A percentile compares a stretch with the other conserved stretches of the same genome.
phyloP scores from a whole-genome alignment of 2,113 vertebrate species.

The Seriola rivoliana region DNA sequence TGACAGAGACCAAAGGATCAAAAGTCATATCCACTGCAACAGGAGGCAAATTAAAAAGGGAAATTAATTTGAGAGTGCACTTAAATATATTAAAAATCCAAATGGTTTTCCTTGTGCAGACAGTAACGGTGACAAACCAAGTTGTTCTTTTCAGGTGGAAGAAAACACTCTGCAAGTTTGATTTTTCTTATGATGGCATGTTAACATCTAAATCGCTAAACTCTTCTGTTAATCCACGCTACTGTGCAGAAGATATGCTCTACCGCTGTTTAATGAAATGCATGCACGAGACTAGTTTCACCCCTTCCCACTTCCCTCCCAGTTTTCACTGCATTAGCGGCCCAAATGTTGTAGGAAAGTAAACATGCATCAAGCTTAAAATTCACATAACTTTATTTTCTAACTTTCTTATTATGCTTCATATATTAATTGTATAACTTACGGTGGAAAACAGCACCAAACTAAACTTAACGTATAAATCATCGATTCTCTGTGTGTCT shows the following conservation, averaged over 20 bases:
- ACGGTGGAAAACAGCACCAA: neutral
- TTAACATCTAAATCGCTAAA: neutral
- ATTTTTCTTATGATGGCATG: neutral
- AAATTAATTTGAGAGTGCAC: neutral
- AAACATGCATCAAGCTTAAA: neutral
- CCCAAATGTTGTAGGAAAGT: neutral
- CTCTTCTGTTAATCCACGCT: neutral
- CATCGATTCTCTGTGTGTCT: neutral
- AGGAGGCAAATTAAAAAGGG: neutral
- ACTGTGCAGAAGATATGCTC: neutral
- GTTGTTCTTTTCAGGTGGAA: neutral
- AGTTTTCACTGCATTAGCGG: neutral
- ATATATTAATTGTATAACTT: too few species aligned
- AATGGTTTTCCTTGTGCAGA: neutral
- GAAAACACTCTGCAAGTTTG: neutral
- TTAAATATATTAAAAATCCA: neutral
- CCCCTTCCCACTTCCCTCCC: neutral
- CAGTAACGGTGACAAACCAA: neutral
- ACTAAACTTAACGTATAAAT: neutral
- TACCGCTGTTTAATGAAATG: neutral
- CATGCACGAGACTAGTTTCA: neutral
- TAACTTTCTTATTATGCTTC: neutral
- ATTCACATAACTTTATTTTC: neutral
- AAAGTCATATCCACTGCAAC: neutral
- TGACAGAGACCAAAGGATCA: neutral